Evolutionary conservation across 2,888 invertebrate species (phyloP), one percentile per base, ranked within the genome.

Genomic region (Scaptodrosophila latifasciaeformis): DNA sequence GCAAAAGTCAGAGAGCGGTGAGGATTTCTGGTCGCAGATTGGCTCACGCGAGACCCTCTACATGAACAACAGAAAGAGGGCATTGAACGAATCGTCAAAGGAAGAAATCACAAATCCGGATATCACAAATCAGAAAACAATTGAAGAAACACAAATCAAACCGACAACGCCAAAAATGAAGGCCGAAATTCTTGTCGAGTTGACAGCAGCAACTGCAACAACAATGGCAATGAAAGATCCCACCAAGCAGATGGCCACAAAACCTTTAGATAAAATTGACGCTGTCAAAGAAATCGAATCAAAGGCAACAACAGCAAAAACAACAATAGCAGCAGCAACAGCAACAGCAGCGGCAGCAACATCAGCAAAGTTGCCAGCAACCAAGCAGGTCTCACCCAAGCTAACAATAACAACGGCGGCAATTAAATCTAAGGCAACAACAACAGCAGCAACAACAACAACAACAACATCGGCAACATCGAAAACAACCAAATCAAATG

Each of bases 21-120:
- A 86, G 51, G 90, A 91, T 78, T 91, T 91, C 85, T 91, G 91
- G 91, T 88, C 89, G 19, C 88, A 88, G 85, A 90, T 91, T 59
- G 91, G 90, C 2, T 88, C 89, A 65, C 86, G 91, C 56, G 91
- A 91, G 84, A 90, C 91, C n/a, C 85, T 91, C 35, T 90, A 90
- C 72, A 88, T 90, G 78, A 85, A 85, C 48, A 88, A 89, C 70
- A 88, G 90, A 57, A 90, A 88, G 74, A 87, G 89, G 82, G 82
- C 86, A 39, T 67, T 89, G 39, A 83, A 10, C 56, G 59, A 9
- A 47, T 29, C 1, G 49, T 43, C 7, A 61, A 67, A 19, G 61
- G 65, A 10, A 57, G 56, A n/a, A n/a, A n/a, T n/a, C n/a, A n/a
- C n/a, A n/a, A n/a, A n/a, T n/a, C n/a, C 24, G 18, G 37, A 37